These are phyloP conservation scores for Tiliacea citrago DNA, from an alignment of 2,888 invertebrate genomes.

Conservation along the genomic window DNA sequence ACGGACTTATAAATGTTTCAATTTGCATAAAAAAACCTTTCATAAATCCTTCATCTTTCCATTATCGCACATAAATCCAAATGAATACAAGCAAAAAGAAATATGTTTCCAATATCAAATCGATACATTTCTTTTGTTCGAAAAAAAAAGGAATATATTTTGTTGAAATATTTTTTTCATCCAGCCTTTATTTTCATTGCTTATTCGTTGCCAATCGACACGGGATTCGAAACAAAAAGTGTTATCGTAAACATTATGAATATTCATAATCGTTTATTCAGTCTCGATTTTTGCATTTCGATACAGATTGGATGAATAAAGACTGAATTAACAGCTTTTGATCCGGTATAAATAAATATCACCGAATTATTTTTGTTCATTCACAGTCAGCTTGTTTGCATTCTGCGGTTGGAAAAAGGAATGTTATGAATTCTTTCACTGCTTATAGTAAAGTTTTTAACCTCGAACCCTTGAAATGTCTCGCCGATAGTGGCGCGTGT, in stretches of 20 bases:
- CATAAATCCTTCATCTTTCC: background rate
- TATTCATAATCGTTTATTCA: slow-evolving; percentile 48
- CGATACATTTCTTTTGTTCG: slow-evolving; percentile 33
- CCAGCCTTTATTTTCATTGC: slow-evolving; percentile 31
- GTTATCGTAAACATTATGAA: slow-evolving; percentile 43
- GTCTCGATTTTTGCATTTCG: slow-evolving; percentile 20
- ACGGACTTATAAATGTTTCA: background rate
- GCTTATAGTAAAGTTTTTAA: background rate
- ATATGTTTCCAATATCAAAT: slow-evolving; percentile 25
- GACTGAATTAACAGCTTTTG: slow-evolving; percentile 34
- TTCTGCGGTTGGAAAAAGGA: background rate
- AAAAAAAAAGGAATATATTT: slow-evolving; percentile 3
- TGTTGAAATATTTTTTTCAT: slow-evolving; percentile 13
- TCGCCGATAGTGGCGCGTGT: too few species aligned
- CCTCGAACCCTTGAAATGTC: too few species aligned
- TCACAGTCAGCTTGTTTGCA: background rate
- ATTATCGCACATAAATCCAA: slow-evolving; percentile 29
- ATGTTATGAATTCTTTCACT: background rate
- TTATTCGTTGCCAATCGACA: slow-evolving; percentile 16
- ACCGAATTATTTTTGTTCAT: slow-evolving; percentile 9
- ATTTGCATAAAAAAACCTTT: slow-evolving; percentile 28
- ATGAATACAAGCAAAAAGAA: slow-evolving; percentile 23
- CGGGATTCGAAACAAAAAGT: slow-evolving; percentile 20
- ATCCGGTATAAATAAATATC: slow-evolving; percentile 29
- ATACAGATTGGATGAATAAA: slow-evolving; percentile 16